Evolutionary conservation across 2,113 vertebrate species (phyloP).

Genomic region (Capreolus pygargus): DNA sequence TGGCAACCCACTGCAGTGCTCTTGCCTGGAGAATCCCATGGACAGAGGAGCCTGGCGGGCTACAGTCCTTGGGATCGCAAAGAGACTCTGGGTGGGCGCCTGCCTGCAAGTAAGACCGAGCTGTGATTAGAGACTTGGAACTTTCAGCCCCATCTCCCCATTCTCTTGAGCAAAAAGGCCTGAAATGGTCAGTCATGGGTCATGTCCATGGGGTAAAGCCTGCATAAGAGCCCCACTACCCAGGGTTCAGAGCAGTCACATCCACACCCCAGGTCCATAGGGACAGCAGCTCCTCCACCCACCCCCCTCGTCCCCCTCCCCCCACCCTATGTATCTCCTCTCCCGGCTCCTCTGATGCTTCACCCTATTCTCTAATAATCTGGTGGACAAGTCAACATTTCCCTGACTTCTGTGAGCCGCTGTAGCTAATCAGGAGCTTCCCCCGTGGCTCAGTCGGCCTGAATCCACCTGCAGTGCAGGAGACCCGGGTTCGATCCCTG

Average conservation of each 20-base stretch:
- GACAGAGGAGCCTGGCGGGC: background rate
- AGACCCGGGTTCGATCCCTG: background rate
- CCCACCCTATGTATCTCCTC: fast-evolving
- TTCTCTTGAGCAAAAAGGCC: background rate
- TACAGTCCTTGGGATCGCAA: background rate
- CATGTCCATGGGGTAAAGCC: fast-evolving
- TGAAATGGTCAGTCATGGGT: background rate
- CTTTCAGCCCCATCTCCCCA: background rate
- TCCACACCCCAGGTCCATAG: background rate
- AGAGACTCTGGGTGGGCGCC: background rate
- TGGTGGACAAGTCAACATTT: background rate
- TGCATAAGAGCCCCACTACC: fast-evolving
- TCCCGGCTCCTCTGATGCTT: fast-evolving
- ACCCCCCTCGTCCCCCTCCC: no score
- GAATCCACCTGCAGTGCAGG: background rate
- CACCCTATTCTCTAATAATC: fast-evolving
- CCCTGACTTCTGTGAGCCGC: background rate
- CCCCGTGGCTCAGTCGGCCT: background rate
- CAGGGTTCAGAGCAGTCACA: background rate
- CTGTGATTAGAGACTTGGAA: background rate
- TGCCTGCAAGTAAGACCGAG: background rate
- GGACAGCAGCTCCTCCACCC: background rate
- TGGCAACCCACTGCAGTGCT: background rate
- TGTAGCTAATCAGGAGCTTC: background rate
- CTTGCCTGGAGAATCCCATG: background rate